Percentiles rank a stretch among this genome's conserved stretches.
phyloP scores from a whole-genome alignment of 2,888 invertebrate genomes.

The Drosophila lutescens region DNA sequence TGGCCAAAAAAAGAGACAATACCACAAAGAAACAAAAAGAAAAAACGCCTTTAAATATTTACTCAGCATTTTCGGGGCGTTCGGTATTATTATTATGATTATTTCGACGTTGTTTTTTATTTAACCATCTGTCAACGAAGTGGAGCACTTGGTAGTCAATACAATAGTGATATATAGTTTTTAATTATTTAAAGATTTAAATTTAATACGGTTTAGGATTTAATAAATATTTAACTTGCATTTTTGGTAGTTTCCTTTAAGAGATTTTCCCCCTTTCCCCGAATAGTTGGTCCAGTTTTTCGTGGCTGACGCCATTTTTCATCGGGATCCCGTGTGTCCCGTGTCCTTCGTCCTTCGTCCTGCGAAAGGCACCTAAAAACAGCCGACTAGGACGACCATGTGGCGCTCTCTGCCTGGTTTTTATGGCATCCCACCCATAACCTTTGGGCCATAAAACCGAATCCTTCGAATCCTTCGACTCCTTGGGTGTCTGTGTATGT shows the following conservation, averaged over 20 bases:
- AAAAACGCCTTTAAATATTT: slow-evolving; percentile 81
- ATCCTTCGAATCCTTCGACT: slow-evolving; percentile 39
- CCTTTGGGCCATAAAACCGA: slow-evolving; percentile 73
- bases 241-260: slow-evolving; percentile 1
- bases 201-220: no score
- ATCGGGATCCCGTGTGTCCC: slow-evolving; percentile 37
- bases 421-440: slow-evolving; percentile 57
- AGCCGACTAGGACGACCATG: slow-evolving; percentile 57
- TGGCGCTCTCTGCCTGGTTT: slow-evolving; percentile 68
- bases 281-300: slow-evolving; percentile 53
- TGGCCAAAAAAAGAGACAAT: slow-evolving; percentile 62
- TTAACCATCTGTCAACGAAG: slow-evolving; percentile 62
- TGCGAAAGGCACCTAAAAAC: slow-evolving; percentile 69
- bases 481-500: slow-evolving; percentile 31
- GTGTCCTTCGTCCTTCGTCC: slow-evolving; percentile 1
- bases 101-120: slow-evolving; percentile 10
- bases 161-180: slow-evolving; percentile 17
- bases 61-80: slow-evolving; percentile 78
- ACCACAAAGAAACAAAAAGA: slow-evolving; percentile 1
- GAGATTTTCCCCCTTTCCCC: neutral
- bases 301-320: slow-evolving; percentile 72
- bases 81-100: slow-evolving; percentile 25
- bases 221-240: no score
- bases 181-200: no score
- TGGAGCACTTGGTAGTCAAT: slow-evolving; percentile 68